These are phyloP conservation scores for Stegophylla sp. DNA, from an alignment of 2,888 invertebrate genomes.

Conservation along the genomic window DNA sequence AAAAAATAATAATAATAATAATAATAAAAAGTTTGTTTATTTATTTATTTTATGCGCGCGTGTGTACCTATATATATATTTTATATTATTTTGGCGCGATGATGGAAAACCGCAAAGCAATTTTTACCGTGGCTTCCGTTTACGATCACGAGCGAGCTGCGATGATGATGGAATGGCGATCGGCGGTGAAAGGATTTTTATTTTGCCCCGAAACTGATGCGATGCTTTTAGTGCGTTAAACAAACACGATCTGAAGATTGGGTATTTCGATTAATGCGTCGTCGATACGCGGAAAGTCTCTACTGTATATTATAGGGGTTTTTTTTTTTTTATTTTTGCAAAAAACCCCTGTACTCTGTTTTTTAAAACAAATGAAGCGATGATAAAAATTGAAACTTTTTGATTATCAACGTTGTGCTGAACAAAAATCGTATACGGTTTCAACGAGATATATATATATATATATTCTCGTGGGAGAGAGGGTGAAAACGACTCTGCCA, in stretches of 20 bases:
- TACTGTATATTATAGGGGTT: background rate
- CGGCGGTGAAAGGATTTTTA: constrained; percentile 22
- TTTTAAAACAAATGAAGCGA: background rate
- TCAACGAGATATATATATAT: too few species aligned
- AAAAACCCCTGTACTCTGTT: background rate
- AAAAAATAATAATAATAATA: constrained; percentile 38
- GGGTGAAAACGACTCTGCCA: too few species aligned
- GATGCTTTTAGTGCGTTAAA: constrained; percentile 48
- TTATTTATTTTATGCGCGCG: too few species aligned
- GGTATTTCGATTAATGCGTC: constrained; percentile 29
- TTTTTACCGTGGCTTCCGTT: constrained; percentile 34
- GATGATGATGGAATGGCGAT: background rate
- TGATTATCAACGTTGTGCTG: background rate
- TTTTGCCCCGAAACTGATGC: constrained; percentile 21
- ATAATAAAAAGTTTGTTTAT: constrained; percentile 53
- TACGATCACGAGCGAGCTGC: constrained; percentile 6
- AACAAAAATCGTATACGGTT: too few species aligned
- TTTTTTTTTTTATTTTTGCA: too few species aligned
- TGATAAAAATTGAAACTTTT: constrained; percentile 8
- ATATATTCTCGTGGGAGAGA: too few species aligned
- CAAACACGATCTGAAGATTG: constrained; percentile 33
- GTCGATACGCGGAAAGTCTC: background rate
- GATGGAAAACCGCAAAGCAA: constrained; percentile 48
- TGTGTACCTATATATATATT: background rate
- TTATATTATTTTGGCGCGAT: constrained; percentile 32